Percentiles rank a stretch among this genome's conserved stretches.
Conservation (phyloP, 1,140 invertebrate genomes). For the Orius laevigatus region DNA sequence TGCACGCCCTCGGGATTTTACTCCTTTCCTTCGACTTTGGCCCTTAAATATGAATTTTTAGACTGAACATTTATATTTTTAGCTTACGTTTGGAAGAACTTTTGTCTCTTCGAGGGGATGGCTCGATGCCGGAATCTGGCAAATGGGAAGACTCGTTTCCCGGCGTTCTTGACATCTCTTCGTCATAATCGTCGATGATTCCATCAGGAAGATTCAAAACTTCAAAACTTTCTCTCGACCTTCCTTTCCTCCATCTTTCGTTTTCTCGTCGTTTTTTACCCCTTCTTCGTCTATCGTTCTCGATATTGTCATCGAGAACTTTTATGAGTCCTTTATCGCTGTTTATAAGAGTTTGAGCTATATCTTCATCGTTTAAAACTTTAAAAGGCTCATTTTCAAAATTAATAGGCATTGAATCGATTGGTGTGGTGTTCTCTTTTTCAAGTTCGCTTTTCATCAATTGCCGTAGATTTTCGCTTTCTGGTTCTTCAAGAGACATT, state of each 20-base stretch:
- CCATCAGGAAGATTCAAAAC: slow-evolving; percentile 18
- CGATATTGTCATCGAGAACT: background rate
- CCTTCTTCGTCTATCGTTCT: slow-evolving; percentile 5
- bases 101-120: slow-evolving; percentile 15
- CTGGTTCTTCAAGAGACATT: background rate
- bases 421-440: no score
- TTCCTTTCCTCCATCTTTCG: slow-evolving; percentile 10
- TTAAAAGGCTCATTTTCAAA: no score
- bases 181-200: slow-evolving; percentile 4
- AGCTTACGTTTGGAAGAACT: background rate
- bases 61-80: no score
- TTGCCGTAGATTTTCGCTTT: background rate
- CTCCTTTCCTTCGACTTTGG: slow-evolving; percentile 4
- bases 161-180: background rate
- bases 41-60: no score
- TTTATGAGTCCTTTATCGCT: slow-evolving; percentile 1
- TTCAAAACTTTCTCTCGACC: slow-evolving; percentile 10
- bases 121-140: slow-evolving; percentile 21
- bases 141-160: slow-evolving; percentile 10
- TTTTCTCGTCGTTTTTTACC: slow-evolving; percentile 1
- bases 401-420: no score
- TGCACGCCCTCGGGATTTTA: slow-evolving; percentile 13
- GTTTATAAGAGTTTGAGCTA: background rate
- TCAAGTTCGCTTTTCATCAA: no score
- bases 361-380: no score